Percentiles rank a stretch among this genome's conserved stretches.
phyloP scores from a whole-genome alignment of 2,888 invertebrate species.

The Strigamia crassipes region DNA sequence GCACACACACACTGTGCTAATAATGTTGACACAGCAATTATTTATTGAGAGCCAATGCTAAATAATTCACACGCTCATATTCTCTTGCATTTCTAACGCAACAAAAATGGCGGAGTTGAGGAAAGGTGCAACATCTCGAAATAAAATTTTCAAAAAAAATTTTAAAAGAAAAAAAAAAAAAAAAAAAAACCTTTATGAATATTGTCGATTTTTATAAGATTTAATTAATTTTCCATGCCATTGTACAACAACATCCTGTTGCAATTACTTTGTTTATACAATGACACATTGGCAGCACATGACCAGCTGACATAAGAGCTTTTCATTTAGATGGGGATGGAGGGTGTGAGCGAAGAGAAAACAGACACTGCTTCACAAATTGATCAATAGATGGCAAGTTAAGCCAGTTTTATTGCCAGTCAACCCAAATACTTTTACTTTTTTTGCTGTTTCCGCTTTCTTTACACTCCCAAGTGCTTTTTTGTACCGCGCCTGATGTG shows the following conservation, averaged over 20 bases:
- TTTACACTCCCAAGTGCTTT: not conserved
- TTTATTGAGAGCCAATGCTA: too few relatives aligned
- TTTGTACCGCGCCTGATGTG: not conserved
- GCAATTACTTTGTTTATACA: slow-evolving; percentile 11
- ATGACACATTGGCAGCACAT: slow-evolving; percentile 29
- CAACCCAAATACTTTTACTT: not conserved
- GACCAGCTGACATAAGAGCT: slow-evolving; percentile 37
- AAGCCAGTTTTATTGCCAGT: slow-evolving; percentile 27
- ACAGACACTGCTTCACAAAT: slow-evolving; percentile 24
- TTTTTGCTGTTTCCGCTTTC: not conserved
- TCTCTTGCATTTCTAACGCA: too few relatives aligned
- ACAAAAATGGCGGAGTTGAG: too few relatives aligned
- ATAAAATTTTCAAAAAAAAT: too few relatives aligned
- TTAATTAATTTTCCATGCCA: slow-evolving; percentile 10
- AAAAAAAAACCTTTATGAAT: too few relatives aligned
- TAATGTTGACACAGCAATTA: too few relatives aligned
- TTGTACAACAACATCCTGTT: slow-evolving; percentile 5
- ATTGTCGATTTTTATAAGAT: too few relatives aligned
- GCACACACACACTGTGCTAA: too few relatives aligned
- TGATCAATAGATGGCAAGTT: slow-evolving; percentile 37
- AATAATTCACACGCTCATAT: too few relatives aligned
- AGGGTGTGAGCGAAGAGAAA: not conserved
- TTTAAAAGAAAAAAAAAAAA: too few relatives aligned
- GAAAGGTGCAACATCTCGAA: too few relatives aligned
- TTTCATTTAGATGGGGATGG: not conserved